phyloP scores from a whole-genome alignment of 2,113 vertebrate species.

The Ancistrus triradiatus region DNA sequence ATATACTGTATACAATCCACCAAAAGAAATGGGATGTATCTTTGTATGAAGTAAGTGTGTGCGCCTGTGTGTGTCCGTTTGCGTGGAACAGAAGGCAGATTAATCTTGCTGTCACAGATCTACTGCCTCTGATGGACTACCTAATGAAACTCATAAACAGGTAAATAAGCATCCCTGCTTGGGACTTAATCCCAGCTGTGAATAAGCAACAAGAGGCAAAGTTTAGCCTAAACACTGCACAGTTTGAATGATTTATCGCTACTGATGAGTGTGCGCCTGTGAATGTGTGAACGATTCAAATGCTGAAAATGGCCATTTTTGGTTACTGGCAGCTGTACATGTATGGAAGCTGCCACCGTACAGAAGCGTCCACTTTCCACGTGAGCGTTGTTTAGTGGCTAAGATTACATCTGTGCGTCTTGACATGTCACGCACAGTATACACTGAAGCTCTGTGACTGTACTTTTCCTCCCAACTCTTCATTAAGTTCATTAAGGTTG shows the following conservation, averaged over 20 bases:
- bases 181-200: slow-evolving; percentile 43
- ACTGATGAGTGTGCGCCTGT: slow-evolving; percentile 18
- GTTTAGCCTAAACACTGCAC: slow-evolving; percentile 36
- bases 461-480: not conserved
- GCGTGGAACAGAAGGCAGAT: slow-evolving; percentile 42
- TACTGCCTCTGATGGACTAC: slow-evolving; percentile 48
- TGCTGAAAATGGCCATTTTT: no score
- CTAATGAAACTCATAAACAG: slow-evolving; percentile 58
- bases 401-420: no score
- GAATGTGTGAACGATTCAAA: no score
- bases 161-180: slow-evolving; percentile 58
- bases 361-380: no score
- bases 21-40: no score
- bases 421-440: not conserved
- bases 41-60: slow-evolving; percentile 15
- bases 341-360: no score
- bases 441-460: not conserved
- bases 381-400: no score
- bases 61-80: slow-evolving; percentile 26
- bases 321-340: no score
- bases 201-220: slow-evolving; percentile 38
- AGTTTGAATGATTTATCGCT: slow-evolving; percentile 43
- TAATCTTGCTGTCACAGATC: slow-evolving; percentile 51
- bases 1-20: no score
- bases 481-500: no score